These are phyloP conservation scores for Rhodinocichla rosea DNA, from an alignment of 2,113 vertebrate species.

Conservation along the genomic window DNA sequence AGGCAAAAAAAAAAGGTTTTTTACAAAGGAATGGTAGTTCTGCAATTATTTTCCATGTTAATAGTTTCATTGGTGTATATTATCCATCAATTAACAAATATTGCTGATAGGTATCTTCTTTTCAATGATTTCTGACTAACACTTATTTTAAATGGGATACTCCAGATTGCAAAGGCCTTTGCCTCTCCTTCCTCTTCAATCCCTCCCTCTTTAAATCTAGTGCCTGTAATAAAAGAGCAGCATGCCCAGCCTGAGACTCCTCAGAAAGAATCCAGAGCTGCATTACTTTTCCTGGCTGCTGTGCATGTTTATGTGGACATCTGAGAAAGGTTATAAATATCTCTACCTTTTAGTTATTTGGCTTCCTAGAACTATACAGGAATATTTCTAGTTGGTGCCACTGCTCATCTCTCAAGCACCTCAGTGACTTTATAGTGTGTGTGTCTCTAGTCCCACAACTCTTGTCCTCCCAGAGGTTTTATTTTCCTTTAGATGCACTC, in stretches of 20 bases:
- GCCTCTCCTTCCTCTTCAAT: not conserved
- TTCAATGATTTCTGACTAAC: not conserved
- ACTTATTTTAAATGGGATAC: not conserved
- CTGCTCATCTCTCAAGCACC: not conserved
- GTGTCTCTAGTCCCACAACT: not conserved
- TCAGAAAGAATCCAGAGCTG: not conserved
- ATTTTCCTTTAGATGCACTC: not conserved
- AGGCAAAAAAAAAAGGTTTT: not conserved
- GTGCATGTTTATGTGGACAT: not conserved
- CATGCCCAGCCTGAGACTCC: not conserved
- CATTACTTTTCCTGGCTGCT: not conserved
- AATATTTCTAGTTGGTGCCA: not conserved
- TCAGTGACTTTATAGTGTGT: accelerated
- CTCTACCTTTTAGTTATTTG: not conserved
- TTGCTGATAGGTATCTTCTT: not conserved
- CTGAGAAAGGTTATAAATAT: not conserved
- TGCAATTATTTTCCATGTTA: not conserved
- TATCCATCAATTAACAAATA: not conserved
- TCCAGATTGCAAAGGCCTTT: not conserved
- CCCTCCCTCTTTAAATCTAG: not conserved
- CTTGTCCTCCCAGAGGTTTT: not conserved
- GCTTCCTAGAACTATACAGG: not conserved
- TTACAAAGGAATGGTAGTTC: not conserved
- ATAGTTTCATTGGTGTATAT: not conserved
- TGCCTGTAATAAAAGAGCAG: not conserved